Evolutionary conservation across 2,888 invertebrate genomes (phyloP).

Genomic region (Portevinia maculata): DNA sequence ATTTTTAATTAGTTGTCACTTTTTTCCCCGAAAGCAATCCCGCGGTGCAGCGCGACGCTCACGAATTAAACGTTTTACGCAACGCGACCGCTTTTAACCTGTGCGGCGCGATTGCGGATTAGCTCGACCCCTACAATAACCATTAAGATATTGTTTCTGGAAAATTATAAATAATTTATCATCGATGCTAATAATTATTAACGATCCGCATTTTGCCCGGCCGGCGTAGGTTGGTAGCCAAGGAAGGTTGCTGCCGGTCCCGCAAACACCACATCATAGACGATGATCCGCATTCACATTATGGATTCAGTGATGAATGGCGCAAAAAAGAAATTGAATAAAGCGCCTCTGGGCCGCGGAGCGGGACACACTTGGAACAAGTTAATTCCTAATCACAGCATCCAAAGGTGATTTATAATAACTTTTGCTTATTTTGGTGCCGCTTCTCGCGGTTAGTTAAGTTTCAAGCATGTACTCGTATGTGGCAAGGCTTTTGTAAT

Average conservation of each 20-base stretch:
- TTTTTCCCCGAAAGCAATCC: conserved; percentile 39
- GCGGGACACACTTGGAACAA: not conserved
- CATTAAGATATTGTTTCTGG: conserved; percentile 51
- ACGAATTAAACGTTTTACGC: conserved; percentile 57
- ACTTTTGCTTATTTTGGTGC: conserved; percentile 12
- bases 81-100: conserved; percentile 35
- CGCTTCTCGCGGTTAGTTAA: not conserved
- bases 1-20: conserved; percentile 71
- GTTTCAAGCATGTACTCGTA: not conserved
- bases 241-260: conserved; percentile 2
- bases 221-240: conserved; percentile 51
- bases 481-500: conserved; percentile 39
- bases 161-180: conserved; percentile 56
- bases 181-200: conserved; percentile 43
- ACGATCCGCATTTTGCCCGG: conserved; percentile 26
- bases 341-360: conserved; percentile 5
- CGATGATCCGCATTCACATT: conserved; percentile 15
- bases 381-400: conserved; percentile 47
- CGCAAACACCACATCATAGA: not conserved
- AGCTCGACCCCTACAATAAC: conserved; percentile 16
- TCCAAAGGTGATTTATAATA: conserved; percentile 43
- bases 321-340: conserved; percentile 3
- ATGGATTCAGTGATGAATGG: conserved; percentile 38
- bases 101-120: conserved; percentile 7
- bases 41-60: conserved; percentile 15